Evolutionary conservation across 1,140 invertebrate genomes (phyloP).

Genomic region (Pseudomyrmex gracilis): DNA sequence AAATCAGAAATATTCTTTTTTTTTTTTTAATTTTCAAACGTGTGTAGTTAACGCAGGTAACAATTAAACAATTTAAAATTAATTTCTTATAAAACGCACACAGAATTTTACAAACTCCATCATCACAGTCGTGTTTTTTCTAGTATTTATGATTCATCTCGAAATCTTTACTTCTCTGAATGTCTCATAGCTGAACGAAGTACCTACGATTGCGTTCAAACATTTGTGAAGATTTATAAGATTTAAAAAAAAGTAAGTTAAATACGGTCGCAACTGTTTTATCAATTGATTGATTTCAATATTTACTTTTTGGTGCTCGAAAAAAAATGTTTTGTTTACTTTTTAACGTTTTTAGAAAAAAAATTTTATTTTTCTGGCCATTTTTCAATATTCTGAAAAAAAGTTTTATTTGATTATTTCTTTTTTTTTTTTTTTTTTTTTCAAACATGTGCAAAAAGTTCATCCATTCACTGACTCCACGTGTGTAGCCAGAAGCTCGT

Average conservation of each 20-base stretch:
- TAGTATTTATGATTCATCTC: background rate
- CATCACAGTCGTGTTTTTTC: background rate
- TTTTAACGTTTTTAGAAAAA: background rate
- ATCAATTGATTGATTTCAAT: conserved; percentile 14
- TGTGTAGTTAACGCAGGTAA: too few relatives aligned
- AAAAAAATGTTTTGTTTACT: conserved; percentile 15
- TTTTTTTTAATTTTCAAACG: too few relatives aligned
- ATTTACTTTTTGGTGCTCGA: background rate
- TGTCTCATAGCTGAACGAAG: background rate
- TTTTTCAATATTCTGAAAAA: conserved; percentile 38
- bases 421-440: background rate
- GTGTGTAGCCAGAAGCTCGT: conserved; percentile 7
- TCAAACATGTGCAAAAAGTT: background rate
- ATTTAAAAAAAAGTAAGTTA: conserved; percentile 2
- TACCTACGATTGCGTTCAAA: background rate
- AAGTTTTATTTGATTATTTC: conserved; percentile 24
- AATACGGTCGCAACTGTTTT: conserved; percentile 4
- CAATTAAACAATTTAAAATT: background rate
- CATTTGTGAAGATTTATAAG: background rate
- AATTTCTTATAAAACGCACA: background rate
- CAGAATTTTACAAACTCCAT: conserved; percentile 21
- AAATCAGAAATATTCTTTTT: too few relatives aligned
- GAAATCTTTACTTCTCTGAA: background rate
- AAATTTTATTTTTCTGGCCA: background rate
- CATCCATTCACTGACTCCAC: conserved; percentile 19